Base-by-base conservation (phyloP, 2,113 vertebrate genomes). In the Noturus placidus region DNA sequence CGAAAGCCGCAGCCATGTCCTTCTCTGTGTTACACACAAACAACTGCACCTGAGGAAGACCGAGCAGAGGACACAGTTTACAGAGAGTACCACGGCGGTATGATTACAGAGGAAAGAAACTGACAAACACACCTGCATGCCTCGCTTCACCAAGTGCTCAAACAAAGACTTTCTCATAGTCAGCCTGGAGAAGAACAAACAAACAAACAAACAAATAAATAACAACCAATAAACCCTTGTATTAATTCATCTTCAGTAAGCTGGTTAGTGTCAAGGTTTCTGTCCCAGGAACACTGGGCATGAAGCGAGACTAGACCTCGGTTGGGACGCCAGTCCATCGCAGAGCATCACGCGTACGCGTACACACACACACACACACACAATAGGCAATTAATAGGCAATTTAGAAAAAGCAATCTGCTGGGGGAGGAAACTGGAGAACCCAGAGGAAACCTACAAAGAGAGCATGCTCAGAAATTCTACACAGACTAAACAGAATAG, bases 21-120 rank as follows among this genome's bases (percentile, higher is more conserved):
- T 92, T 91, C 15, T 97, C 95, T 82, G 95, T 90, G 50, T 98
- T 98, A 87, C 97, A 96, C 83, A 97, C 97, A 93, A 97, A 97
- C 87, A 98, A 94, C 88, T 97, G 89, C 82, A 97, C 96, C 97
- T 98, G 91, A 20, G 86, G 33, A 5, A 15, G 0, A 4, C 30
- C 30, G 30, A 22, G 22, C 50, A 38, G 1, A 7, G 42, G 22
- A 22, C 4, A 9, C 27, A 57, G 33, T 61, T 25, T 61, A 38
- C 33, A 25, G 20, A 59, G 35, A 42, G 5, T 17, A 38, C 52
- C 30, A 56, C 4, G 4, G 30, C 42, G 42, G 15, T 54, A 11
- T 79, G 46, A 33, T 67, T 25, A 46, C 35, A 86, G 20, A 86
- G 35, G 70, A 27, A 82, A 30, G 65, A 30, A 46, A 72, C 20